Conservation (phyloP, 2,797 vertebrate genomes). For the Clarias laeviceps region DNA sequence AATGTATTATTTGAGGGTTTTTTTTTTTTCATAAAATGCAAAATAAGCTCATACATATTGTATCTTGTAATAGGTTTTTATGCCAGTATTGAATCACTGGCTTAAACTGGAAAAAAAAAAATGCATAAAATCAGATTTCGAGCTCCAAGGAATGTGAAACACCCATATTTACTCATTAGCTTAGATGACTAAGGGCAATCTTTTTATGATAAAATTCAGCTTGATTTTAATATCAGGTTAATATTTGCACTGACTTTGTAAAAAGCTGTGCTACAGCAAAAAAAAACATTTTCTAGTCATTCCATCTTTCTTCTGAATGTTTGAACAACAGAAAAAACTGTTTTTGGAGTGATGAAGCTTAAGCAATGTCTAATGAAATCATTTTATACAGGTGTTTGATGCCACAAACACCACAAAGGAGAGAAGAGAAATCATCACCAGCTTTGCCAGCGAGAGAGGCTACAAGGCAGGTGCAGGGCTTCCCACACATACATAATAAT, state of each 20-base stretch:
- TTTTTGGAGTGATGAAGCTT: not conserved
- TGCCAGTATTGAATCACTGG: not conserved
- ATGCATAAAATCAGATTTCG: not conserved
- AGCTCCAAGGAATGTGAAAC: not conserved
- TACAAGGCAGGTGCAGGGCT: conserved; percentile 80
- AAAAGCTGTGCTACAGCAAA: not conserved
- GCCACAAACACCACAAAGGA: conserved; percentile 91
- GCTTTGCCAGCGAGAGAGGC: conserved; percentile 83
- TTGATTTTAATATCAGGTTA: not conserved
- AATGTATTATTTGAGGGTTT: not conserved
- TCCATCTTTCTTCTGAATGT: not conserved
- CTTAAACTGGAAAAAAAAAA: not conserved
- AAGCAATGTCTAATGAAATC: not conserved
- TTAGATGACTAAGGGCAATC: not conserved
- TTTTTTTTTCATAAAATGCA: not conserved
- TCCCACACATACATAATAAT: not conserved
- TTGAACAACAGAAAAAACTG: not conserved
- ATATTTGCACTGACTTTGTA: not conserved
- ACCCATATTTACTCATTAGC: not conserved
- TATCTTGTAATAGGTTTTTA: not conserved
- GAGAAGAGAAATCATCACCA: conserved; percentile 78
- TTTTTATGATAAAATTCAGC: not conserved
- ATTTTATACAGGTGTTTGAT: conserved; percentile 84
- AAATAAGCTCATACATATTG: not conserved
- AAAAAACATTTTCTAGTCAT: not conserved